Evolutionary conservation across 2,113 vertebrate genomes (phyloP).

Genomic region (Chaenocephalus aceratus): DNA sequence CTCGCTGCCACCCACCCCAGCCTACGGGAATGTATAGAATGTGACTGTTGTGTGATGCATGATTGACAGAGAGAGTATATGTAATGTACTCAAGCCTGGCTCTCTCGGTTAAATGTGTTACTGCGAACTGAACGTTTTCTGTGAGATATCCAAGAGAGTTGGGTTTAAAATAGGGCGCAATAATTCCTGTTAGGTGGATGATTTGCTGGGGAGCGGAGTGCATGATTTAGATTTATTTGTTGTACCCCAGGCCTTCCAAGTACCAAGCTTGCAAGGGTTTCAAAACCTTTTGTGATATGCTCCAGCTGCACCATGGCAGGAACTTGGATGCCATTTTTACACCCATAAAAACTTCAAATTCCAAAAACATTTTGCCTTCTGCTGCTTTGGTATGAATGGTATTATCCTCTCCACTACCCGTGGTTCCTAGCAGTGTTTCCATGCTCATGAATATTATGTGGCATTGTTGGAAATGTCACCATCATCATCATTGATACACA

Average conservation of each 20-base stretch:
- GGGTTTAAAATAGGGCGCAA: slow-evolving; percentile 31
- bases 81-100: slow-evolving; percentile 46
- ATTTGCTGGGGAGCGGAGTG: slow-evolving; percentile 33
- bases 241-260: neutral
- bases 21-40: slow-evolving; percentile 64
- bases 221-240: slow-evolving; percentile 5
- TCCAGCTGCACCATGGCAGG: slow-evolving; percentile 39
- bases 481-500: slow-evolving; percentile 66
- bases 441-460: slow-evolving; percentile 56
- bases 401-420: slow-evolving; percentile 44
- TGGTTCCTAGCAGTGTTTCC: slow-evolving; percentile 41
- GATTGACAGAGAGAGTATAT: slow-evolving; percentile 67
- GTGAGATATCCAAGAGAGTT: slow-evolving; percentile 20
- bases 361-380: slow-evolving; percentile 51
- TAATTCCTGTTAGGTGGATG: slow-evolving; percentile 27
- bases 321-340: slow-evolving; percentile 36
- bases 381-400: slow-evolving; percentile 52
- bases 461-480: slow-evolving; percentile 61
- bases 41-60: slow-evolving; percentile 44
- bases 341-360: slow-evolving; percentile 26
- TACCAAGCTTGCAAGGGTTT: slow-evolving; percentile 22
- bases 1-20: slow-evolving; percentile 34
- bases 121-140: slow-evolving; percentile 35
- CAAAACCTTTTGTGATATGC: neutral
- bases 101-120: slow-evolving; percentile 47